Percentiles rank a stretch among this genome's conserved stretches.
Evolutionary conservation across 2,113 vertebrate species (phyloP).

Genomic region (Elaphurus davidianus): DNA sequence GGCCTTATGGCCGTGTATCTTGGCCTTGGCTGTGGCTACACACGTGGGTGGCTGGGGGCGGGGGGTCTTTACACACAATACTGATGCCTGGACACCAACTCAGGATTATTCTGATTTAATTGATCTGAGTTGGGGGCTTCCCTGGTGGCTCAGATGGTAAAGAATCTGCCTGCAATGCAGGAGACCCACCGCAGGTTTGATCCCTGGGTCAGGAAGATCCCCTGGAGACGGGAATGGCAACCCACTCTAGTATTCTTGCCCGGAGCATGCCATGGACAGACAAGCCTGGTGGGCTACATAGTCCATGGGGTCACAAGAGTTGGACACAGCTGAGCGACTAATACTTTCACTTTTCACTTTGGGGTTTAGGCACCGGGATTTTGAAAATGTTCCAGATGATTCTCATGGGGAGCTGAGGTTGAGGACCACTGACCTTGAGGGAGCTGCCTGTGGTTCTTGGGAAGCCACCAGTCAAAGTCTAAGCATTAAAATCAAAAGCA

Average conservation of each 20-base stretch:
- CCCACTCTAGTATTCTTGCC: not conserved
- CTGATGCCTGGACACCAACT: too few relatives aligned
- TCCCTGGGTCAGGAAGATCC: not conserved
- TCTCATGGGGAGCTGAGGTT: not conserved
- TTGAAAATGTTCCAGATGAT: not conserved
- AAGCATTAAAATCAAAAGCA: not conserved
- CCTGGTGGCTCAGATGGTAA: not conserved
- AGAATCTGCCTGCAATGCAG: not conserved
- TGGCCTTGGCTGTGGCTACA: not conserved
- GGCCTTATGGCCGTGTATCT: not conserved
- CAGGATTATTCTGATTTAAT: not conserved
- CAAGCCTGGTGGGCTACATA: not conserved
- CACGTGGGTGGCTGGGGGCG: not conserved
- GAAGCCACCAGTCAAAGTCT: not conserved
- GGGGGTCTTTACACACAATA: too few relatives aligned
- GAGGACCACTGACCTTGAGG: not conserved
- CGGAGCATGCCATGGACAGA: not conserved
- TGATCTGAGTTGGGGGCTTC: not conserved
- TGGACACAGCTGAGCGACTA: not conserved
- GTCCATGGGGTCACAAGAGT: not conserved
- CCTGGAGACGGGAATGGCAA: not conserved
- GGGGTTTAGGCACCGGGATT: not conserved
- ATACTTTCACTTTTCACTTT: not conserved
- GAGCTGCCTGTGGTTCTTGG: not conserved
- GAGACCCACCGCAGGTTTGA: not conserved